Percentiles rank a stretch among this genome's conserved stretches.
phyloP scores from a whole-genome alignment of 1,140 invertebrate species.

The Ridgeia piscesae region DNA sequence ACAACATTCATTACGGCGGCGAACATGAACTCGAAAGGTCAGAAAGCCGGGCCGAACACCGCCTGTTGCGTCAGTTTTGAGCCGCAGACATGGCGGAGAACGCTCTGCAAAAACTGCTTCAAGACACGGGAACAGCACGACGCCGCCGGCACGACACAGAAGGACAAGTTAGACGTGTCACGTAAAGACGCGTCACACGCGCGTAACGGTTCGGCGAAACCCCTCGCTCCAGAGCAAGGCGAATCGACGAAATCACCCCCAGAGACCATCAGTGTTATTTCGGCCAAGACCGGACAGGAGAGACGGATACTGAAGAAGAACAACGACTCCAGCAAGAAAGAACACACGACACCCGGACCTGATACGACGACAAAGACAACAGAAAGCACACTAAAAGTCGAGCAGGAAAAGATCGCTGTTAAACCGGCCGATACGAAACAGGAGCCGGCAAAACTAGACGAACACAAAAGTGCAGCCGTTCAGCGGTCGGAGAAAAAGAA shows the following conservation, averaged over 20 bases:
- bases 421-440: not conserved
- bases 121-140: slow-evolving; percentile 24
- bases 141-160: not conserved
- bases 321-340: not conserved
- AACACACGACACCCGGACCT: not conserved
- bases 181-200: slow-evolving; percentile 8
- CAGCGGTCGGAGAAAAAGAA: not conserved
- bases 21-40: slow-evolving; percentile 11
- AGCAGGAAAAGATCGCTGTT: not conserved
- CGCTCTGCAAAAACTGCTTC: slow-evolving; percentile 55
- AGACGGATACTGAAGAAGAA: not conserved
- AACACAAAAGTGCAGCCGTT: not conserved
- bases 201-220: slow-evolving; percentile 7
- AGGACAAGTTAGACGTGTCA: not conserved
- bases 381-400: not conserved
- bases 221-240: not conserved
- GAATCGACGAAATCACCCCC: not conserved
- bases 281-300: not conserved
- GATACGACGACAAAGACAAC: not conserved
- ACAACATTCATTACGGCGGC: not conserved
- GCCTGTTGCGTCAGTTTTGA: slow-evolving; percentile 49
- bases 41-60: not conserved
- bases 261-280: not conserved
- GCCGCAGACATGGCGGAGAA: slow-evolving; percentile 53
- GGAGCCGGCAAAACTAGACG: not conserved